Percentiles rank a stretch among this genome's conserved stretches.
These are phyloP conservation scores for Drosophila willistoni DNA, from an alignment of 1,140 invertebrate genomes.

Conservation along the genomic window DNA sequence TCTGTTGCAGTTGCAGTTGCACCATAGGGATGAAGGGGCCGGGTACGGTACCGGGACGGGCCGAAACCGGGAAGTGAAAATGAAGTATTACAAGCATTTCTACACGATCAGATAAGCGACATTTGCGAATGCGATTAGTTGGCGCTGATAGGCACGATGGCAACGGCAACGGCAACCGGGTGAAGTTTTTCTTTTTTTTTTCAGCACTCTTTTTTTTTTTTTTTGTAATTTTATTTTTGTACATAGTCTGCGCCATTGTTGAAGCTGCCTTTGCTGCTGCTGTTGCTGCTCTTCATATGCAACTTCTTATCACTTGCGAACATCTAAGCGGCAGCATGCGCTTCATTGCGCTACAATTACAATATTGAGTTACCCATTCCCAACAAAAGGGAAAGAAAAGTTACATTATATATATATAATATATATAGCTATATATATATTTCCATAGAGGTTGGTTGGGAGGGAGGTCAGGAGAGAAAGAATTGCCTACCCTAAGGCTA, in stretches of 20 bases:
- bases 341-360: constrained; percentile 83
- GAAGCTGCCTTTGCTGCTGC: constrained; percentile 51
- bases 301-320: constrained; percentile 81
- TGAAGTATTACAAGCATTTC: constrained; percentile 83
- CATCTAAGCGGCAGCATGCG: constrained; percentile 79
- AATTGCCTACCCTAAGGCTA: constrained; percentile 39
- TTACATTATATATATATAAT: constrained; percentile 60
- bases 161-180: constrained; percentile 51
- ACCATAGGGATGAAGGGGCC: constrained; percentile 21
- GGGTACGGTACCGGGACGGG: constrained; percentile 40
- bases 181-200: constrained; percentile 46
- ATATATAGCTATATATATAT: constrained; percentile 18
- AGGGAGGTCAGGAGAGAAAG: background rate
- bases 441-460: background rate
- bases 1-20: constrained; percentile 59
- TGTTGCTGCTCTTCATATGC: constrained; percentile 70
- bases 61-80: constrained; percentile 77
- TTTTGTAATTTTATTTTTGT: constrained; percentile 24
- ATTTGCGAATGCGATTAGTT: constrained; percentile 82
- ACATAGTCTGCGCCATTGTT: constrained; percentile 51
- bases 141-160: constrained; percentile 71
- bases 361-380: constrained; percentile 83
- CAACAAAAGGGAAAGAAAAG: constrained; percentile 59
- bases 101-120: constrained; percentile 83
- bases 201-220: constrained; percentile 7